These are phyloP conservation scores for Elmis aenea DNA, from an alignment of 2,888 invertebrate species.

Conservation along the genomic window DNA sequence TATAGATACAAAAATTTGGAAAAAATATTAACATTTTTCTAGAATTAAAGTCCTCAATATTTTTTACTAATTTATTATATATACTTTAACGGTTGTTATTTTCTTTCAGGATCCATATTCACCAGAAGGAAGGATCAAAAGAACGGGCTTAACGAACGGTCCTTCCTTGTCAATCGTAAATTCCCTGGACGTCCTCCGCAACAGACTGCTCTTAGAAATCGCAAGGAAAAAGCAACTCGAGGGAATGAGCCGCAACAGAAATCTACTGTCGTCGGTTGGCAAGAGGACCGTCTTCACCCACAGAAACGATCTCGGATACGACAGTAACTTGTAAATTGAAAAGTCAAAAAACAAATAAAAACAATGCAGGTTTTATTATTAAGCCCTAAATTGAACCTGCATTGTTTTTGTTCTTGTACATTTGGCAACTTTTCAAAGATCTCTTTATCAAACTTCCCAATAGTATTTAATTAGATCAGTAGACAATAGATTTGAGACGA, in stretches of 20 bases:
- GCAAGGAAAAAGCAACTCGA: conserved; percentile 78
- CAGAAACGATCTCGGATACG: conserved; percentile 24
- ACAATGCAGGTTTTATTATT: conserved; percentile 18
- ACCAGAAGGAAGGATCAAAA: conserved; percentile 13
- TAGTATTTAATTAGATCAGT: conserved; percentile 10
- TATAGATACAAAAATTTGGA: too few relatives aligned
- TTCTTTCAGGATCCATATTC: conserved; percentile 15
- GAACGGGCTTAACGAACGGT: conserved; percentile 38
- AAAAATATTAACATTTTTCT: too few relatives aligned
- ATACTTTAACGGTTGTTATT: too few relatives aligned
- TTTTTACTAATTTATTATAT: too few relatives aligned
- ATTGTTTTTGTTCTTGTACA: conserved; percentile 12
- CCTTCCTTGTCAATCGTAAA: conserved; percentile 80
- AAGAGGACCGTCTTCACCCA: conserved; percentile 52
- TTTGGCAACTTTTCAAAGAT: conserved; percentile 11
- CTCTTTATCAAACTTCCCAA: conserved; percentile 15
- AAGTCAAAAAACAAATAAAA: conserved; percentile 10
- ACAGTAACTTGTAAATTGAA: conserved; percentile 31
- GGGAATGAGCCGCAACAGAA: conserved; percentile 68
- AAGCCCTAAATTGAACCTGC: conserved; percentile 20
- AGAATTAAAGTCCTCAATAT: too few relatives aligned
- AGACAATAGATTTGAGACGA: neutral
- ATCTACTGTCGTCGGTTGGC: conserved; percentile 70
- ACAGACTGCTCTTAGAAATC: conserved; percentile 74
- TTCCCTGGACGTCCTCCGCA: conserved; percentile 79